Evolutionary conservation across 1,140 invertebrate genomes (phyloP).

Genomic region (Drosophila asahinai): DNA sequence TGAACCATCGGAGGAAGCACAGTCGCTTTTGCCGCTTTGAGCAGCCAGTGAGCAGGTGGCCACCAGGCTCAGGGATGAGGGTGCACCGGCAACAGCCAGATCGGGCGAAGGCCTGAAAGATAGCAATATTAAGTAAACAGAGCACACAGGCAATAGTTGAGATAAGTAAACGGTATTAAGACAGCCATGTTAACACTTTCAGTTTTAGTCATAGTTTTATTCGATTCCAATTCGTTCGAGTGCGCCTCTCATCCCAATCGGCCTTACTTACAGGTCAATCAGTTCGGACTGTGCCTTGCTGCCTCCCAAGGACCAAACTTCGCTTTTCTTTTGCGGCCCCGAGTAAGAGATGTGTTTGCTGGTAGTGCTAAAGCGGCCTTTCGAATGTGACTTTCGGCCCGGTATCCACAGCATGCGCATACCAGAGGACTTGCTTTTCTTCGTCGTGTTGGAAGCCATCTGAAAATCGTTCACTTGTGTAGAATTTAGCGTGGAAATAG

Average conservation of each 20-base stretch:
- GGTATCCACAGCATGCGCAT: conserved; percentile 82
- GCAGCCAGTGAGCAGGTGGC: conserved; percentile 60
- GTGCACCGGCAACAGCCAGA: conserved; percentile 19
- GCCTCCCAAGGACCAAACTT: conserved; percentile 80
- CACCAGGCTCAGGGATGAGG: conserved; percentile 54
- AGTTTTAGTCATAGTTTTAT: conserved; percentile 2
- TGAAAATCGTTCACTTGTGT: conserved; percentile 56
- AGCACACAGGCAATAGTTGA: background rate
- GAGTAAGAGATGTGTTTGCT: conserved; percentile 71
- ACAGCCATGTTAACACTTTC: conserved; percentile 6
- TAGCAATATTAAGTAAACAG: background rate
- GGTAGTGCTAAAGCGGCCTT: conserved; percentile 71
- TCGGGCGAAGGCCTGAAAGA: conserved; percentile 58
- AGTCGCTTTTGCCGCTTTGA: conserved; percentile 33
- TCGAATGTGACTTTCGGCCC: conserved; percentile 72
- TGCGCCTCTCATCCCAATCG: background rate
- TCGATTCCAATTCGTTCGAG: background rate
- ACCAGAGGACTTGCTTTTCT: conserved; percentile 73
- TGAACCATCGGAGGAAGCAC: conserved; percentile 36
- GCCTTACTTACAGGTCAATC: conserved; percentile 74
- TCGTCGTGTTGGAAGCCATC: conserved; percentile 69
- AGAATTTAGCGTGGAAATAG: conserved; percentile 28
- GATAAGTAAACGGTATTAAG: conserved; percentile 8
- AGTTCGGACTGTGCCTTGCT: conserved; percentile 74
- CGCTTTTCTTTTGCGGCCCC: conserved; percentile 73